Base-by-base conservation (phyloP, 2,888 invertebrate genomes). In the Netelia melanura region DNA sequence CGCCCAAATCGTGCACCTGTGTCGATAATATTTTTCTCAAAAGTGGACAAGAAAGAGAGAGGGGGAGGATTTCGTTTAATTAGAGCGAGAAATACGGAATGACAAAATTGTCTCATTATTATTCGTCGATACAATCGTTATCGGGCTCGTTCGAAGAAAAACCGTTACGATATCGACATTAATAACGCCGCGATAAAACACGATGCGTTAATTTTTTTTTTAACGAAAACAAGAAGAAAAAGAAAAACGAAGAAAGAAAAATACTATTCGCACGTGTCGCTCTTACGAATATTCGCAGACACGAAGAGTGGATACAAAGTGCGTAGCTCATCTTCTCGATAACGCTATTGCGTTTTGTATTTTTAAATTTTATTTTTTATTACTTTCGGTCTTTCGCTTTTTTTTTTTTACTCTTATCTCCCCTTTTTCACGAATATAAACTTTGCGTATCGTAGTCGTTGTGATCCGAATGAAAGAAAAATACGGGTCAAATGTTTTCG, bases 371-470 rank as follows among this genome's bases (percentile, higher is more conserved):
- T 44, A 21, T 74, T 30, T 30, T 62, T 23, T 74, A 48, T 48
- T 48, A 1, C 48, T 48, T 48, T 2, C 48, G 1, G 11, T 48
- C 10, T n/a, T 17, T 17, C 17, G 3, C n/a, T n/a, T 48, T 21
- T 43, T 11, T 23, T 43, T 62, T 62, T 11, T 43, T 58, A 14
- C 21, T n/a, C 17, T 10, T 10, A 30, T 52, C 58, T 48, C 17
- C 48, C 48, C 10, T 44, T 11, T 62, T 62, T 62, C 25, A 43
- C 23, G 44, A 25, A 17, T 17, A 25, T 77, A 56, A 77, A 77
- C 58, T 58, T 77, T 77, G 67, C 77, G 67, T 68, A 77, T 52
- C 11, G 9, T 52, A 9, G 52, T 8, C 77, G 43, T 25, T 48
- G 68, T 56, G 56, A 52, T 76, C 56, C 23, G 52, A 54, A 17